Evolutionary conservation across 2,797 vertebrate species (phyloP).

Genomic region (Liparis tanakae): DNA sequence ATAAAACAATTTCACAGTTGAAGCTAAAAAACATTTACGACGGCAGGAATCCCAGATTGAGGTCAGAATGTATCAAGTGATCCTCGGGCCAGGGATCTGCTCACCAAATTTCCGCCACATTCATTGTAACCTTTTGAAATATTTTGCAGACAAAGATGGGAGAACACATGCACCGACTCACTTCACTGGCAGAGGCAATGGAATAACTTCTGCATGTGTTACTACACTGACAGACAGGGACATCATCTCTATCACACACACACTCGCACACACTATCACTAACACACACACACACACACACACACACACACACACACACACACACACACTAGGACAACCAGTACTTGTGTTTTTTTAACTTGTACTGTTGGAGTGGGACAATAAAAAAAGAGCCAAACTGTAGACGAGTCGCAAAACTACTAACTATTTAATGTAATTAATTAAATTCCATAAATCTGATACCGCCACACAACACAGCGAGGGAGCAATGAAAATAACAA

Average conservation of each 20-base stretch:
- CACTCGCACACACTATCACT: too few relatives aligned
- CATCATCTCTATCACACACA: not conserved
- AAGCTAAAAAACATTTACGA: conserved; percentile 15
- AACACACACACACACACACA: too few relatives aligned
- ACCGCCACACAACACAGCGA: conserved; percentile 15
- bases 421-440: conserved; percentile 64
- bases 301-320: conserved; percentile 9
- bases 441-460: conserved; percentile 35
- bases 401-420: conserved; percentile 18
- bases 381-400: conserved; percentile 32
- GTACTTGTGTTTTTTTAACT: conserved; percentile 4
- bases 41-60: conserved; percentile 24
- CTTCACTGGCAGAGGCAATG: conserved; percentile 36
- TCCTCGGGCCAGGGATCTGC: conserved; percentile 28
- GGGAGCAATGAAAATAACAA: conserved; percentile 26
- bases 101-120: conserved; percentile 39
- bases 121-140: conserved; percentile 39
- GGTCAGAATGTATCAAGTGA: conserved; percentile 27
- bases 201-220: conserved; percentile 29
- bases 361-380: conserved; percentile 28
- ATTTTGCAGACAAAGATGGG: conserved; percentile 32
- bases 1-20: conserved; percentile 18
- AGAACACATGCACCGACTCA: conserved; percentile 9
- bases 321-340: not conserved
- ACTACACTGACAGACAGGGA: conserved; percentile 26